Base-by-base conservation (phyloP, 2,797 vertebrate species). In the Melanotaenia parkinsoni region DNA sequence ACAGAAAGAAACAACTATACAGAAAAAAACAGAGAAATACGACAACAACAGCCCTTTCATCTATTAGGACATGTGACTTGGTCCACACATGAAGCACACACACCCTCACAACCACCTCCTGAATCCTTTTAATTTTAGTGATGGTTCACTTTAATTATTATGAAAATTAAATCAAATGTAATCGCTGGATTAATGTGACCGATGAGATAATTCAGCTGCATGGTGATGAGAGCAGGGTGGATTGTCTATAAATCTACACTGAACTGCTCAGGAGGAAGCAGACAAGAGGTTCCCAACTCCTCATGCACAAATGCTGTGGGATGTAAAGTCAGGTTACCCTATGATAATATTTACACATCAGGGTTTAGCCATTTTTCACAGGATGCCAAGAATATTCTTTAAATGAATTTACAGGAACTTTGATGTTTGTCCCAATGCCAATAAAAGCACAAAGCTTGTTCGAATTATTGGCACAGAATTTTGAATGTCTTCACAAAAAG, bases 111-210 rank as follows among this genome's bases (percentile, higher is more conserved):
- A 81, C 71, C 71, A 24, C 70, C 66, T 70, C 65, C 75, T 1
- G 32, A 86, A 87, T 88, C 84, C 83, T 85, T 93, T 93, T 92
- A 88, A 93, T 93, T 94, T 93, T 92, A 89, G 89, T 90, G 93
- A 94, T 94, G 94, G 90, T 94, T 94, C 92, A 92, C 83, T 94
- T 94, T 94, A 95, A 94, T 94, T 92, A 94, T 91, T 89, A 91
- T 92, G 90, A 94, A 93, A 94, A 95, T 93, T 92, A 94, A 95
- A 93, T 95, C 90, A 94, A 93, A 91, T 85, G 89, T 94, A 94
- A 94, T 93, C 88, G 84, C 73, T 70, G 89, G 92, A 95, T 95
- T 94, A 94, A 94, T 93, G 91, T 77, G 78, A 90, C 88, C 88
- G 86, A 92, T 86, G 90, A 93, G 91, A 94, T 94, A 87, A 94